Base-by-base conservation (phyloP, 2,888 invertebrate species). In the Nysson spinosus region DNA sequence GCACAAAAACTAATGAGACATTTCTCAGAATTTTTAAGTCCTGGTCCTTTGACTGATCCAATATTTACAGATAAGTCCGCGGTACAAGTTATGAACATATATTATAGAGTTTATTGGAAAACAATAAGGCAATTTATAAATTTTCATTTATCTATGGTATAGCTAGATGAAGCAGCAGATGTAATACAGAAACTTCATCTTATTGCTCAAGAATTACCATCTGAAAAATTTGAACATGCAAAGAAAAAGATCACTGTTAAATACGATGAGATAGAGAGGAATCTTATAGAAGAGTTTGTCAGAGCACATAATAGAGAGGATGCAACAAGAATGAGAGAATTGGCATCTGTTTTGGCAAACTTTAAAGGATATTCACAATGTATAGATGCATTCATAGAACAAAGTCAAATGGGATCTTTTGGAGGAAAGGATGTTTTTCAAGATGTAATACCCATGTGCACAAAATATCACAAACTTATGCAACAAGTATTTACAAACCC, bases 361-460 rank as follows among this genome's bases (percentile, higher is more conserved):
- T 99, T 99, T 83, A 98, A 98, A 89, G 96, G 97, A 1, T 99
- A 98, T 87, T 94, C 96, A 0, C 95, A 97, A 75, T 99, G 98
- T 88, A 93, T 99, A 44, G 96, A 99, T 89, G 96, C 97, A 0
- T 99, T 95, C 84, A 98, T 99, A 80, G 97, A 98, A 84, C 96
- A 97, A 76, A 96, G 97, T 86, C 98, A 98, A 89, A 93, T 94
- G 92, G 94, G 94, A 75, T 94, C 95, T 0, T 93, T 96, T 75
- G 90, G 93, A 4, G 94, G 94, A 16, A 94, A 94, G 84, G 97
- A 98, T 85, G 94, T 98, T 52, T 99, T 98, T 88, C 92, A 92
- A 46, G 94, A 97, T 61, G 94, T 98, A 7, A 89, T 97, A 37
- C 95, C 96, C 0, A 89, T 99, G 75, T 98, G 98, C 87, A 93